A percentile compares a stretch with the other conserved stretches of the same genome.
These are phyloP conservation scores for Epinephelus moara DNA, from an alignment of 2,113 vertebrate species.

Conservation along the genomic window DNA sequence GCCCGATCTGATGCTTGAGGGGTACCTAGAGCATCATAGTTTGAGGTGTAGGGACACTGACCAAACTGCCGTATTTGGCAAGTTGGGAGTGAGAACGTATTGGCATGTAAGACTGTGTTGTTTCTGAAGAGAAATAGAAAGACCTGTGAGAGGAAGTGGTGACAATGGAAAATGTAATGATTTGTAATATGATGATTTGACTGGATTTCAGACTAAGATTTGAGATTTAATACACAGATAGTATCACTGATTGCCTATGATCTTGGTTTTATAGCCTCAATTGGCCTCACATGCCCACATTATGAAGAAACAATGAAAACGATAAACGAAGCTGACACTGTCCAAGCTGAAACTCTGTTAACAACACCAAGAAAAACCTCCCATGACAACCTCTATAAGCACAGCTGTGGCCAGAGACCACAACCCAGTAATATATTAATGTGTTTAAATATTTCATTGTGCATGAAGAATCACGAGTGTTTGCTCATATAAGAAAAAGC, in stretches of 20 bases:
- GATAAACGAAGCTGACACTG: background rate
- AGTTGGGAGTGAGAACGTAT: too few species aligned
- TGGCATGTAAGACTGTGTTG: too few species aligned
- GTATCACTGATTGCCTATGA: background rate
- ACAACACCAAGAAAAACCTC: background rate
- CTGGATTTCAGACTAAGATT: too few species aligned
- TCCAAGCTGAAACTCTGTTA: background rate
- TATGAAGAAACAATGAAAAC: background rate
- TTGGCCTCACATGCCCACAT: background rate
- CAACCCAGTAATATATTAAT: background rate
- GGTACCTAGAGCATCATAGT: too few species aligned
- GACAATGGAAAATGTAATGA: too few species aligned
- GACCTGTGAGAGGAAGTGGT: too few species aligned
- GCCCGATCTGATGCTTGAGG: too few species aligned
- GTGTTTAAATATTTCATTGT: constrained; percentile 18
- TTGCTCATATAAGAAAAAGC: constrained; percentile 6
- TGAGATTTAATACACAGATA: background rate
- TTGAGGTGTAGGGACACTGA: too few species aligned
- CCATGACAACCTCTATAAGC: background rate
- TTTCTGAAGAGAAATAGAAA: too few species aligned
- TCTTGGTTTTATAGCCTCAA: background rate
- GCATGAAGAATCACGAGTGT: constrained; percentile 24
- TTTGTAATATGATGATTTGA: too few species aligned
- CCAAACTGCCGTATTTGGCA: too few species aligned
- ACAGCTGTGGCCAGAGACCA: constrained; percentile 1